phyloP scores from a whole-genome alignment of 2,797 vertebrate genomes.

The Cephalopachus bancanus region DNA sequence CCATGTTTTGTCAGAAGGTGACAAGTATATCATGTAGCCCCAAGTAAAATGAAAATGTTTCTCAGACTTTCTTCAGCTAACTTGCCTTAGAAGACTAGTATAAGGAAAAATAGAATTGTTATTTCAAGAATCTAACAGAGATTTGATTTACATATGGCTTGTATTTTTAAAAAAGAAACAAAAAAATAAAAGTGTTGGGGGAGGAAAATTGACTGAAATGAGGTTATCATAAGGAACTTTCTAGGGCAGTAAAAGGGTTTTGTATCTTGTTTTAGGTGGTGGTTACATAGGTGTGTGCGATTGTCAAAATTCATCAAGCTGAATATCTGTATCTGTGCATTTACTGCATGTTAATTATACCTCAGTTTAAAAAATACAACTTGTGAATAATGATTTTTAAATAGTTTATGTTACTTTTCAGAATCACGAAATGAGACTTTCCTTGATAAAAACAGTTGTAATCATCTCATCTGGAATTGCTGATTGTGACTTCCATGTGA shows the following conservation, averaged over 20 bases:
- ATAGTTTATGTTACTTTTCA: not conserved
- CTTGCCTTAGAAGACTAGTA: not conserved
- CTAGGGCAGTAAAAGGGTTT: not conserved
- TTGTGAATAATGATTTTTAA: not conserved
- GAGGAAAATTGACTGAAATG: not conserved
- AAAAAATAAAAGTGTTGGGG: not conserved
- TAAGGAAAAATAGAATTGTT: not conserved
- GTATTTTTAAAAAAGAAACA: not conserved
- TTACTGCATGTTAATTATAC: not conserved
- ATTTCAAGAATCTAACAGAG: not conserved
- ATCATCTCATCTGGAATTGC: not conserved
- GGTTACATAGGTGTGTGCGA: not conserved
- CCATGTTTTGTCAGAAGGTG: not conserved
- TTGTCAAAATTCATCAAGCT: not conserved
- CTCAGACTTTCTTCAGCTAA: slow-evolving; percentile 4
- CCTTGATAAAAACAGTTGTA: slow-evolving; percentile 18
- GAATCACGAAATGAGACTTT: not conserved
- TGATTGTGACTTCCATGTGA: not conserved
- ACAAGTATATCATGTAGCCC: not conserved
- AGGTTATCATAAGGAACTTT: not conserved
- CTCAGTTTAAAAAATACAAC: not conserved
- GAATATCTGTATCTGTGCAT: not conserved
- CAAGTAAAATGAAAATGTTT: slow-evolving; percentile 7
- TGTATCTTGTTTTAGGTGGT: not conserved
- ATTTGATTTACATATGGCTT: not conserved